Base-by-base conservation (phyloP, 2,797 vertebrate species). In the Halcyon smyrnensis region DNA sequence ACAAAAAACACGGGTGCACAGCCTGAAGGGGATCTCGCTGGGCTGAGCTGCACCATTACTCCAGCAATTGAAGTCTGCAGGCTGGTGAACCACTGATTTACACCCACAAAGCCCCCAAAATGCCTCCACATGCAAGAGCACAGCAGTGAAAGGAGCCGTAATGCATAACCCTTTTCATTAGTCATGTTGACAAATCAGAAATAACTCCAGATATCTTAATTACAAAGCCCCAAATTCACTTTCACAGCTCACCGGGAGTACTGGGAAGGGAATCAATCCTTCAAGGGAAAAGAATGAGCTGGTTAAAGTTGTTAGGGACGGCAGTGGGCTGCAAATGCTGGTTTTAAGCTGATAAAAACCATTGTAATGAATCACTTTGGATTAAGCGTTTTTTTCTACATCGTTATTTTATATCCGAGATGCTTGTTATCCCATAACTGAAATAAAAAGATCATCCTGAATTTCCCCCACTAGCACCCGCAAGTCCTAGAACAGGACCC, bases 181-280 rank as follows among this genome's bases (percentile, higher is more conserved):
- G 64, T 89, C 94, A 95, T 25, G 70, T 43, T 74, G 89, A 91
- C 67, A 95, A 88, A 95, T 67, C 83, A 93, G 89, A 95, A 95
- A 82, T 70, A 82, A 79, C 74, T 88, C 80, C 15, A 89, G 67
- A 12, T 53, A 50, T 9, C 91, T 95, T 95, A 88, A 94, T 91
- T 96, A 86, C 70, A 84, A 91, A 94, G 67, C 51, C 83, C 4
- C 1, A 79, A 96, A 94, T 90, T 94, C 73, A 86, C 73, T 96
- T 93, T 56, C 6, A 17, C 59, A 84, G 83, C 70, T 94, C 94
- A 86, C 93, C 1, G 0, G 70, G 65, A 75, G 18, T 11, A 69
- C 27, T 6, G 0, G 1, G 73, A 76, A 96, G 18, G 67, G 36
- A 85, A 76, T 76, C 39, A 59, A 28, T 88, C 74, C 76, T 84